Conservation (phyloP, 2,113 vertebrate genomes). For the Oreocharis arfaki region DNA sequence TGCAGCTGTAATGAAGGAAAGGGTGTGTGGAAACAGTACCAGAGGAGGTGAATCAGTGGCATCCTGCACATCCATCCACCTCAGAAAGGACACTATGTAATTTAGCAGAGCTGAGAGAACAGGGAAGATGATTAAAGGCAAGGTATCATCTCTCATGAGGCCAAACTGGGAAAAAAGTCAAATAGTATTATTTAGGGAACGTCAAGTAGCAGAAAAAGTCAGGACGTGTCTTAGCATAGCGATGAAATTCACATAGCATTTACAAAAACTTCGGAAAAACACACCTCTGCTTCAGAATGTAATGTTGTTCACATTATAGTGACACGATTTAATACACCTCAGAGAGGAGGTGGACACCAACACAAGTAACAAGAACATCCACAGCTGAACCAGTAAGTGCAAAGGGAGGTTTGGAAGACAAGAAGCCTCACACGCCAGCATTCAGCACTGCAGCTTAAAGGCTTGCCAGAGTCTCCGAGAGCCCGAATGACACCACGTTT, state of each 20-base stretch:
- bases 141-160: neutral
- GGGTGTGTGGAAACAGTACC: conserved; percentile 13
- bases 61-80: neutral
- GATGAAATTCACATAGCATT: accelerated
- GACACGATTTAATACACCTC: neutral
- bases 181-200: neutral
- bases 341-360: neutral
- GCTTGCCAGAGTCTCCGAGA: neutral
- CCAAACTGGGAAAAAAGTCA: neutral
- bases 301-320: accelerated
- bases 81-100: neutral
- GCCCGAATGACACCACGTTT: neutral
- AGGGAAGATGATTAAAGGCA: neutral
- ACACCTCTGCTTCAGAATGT: neutral
- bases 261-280: accelerated
- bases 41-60: conserved; percentile 28
- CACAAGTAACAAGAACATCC: neutral
- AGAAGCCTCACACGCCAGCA: neutral
- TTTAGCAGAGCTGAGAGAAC: neutral
- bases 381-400: accelerated
- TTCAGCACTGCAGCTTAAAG: neutral
- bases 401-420: neutral
- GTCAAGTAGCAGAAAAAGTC: neutral
- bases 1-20: conserved; percentile 18
- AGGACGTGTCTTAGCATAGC: accelerated